Base-by-base conservation (phyloP, 1,140 invertebrate genomes). In the Rhagoletis pomonella region DNA sequence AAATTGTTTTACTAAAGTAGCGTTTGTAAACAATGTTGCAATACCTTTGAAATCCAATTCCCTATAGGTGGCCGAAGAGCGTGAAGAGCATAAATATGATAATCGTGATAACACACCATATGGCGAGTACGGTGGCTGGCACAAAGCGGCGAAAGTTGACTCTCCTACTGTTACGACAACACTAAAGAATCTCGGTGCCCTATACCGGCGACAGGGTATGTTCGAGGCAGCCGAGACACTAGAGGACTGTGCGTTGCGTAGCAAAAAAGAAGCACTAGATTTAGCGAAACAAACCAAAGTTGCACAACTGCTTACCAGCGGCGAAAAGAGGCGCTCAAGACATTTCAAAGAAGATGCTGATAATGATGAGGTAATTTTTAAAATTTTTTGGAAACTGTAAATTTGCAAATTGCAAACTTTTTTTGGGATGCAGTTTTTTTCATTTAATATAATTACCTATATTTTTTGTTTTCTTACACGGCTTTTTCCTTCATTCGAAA, bases 221-320 rank as follows among this genome's bases (percentile, higher is more conserved):
- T 99, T 99, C 94, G 98, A 99, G 93, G 99, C 99, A 7, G 99
- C 99, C 19, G 99, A 99, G 93, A 99, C 98, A 0, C 94, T 99
- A 17, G 99, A 99, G 93, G 99, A 99, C 94, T 99, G 98, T 94
- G 98, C 98, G 42, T 94, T 99, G 88, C 95, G 98, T 90, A 98
- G 97, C 90, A 95, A 98, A 94, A 98, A 98, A 94, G 98, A 99
- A 96, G 97, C 97, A 87, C 94, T 98, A 93, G 97, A 98, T 94
- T 96, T 98, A 89, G 97, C 98, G 88, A 97, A 98, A 94, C 97
- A 98, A 94, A 96, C 97, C 50, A 97, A 97, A 93, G 96, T 97
- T 87, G 95, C 95, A 81, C 95, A 96, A 91, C 94, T 97, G 89
- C 92, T 96, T 88, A 94, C 94, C 60, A 93, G 91, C 88, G 92